Evolutionary conservation across 2,113 vertebrate species (phyloP).

Genomic region (Ariopsis seemanni): DNA sequence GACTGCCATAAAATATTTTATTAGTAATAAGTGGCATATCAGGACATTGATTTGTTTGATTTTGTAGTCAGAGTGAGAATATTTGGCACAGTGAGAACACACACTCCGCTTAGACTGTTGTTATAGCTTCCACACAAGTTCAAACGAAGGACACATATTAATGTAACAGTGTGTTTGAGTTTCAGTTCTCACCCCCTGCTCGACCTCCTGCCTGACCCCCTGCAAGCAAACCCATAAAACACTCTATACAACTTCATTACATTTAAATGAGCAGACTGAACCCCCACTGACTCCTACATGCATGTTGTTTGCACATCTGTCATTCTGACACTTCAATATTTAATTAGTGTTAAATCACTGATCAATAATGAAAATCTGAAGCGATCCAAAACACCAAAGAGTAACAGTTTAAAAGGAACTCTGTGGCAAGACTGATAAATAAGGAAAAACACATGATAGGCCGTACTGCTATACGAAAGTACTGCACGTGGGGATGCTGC

Average conservation of each 20-base stretch:
- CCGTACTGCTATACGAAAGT: not conserved
- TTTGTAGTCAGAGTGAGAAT: not conserved
- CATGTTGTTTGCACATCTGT: not conserved
- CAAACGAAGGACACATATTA: not conserved
- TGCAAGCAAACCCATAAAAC: not conserved
- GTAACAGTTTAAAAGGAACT: not conserved
- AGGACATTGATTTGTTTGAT: not conserved
- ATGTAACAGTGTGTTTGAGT: not conserved
- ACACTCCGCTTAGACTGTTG: not conserved
- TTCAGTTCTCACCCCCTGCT: slow-evolving; percentile 16
- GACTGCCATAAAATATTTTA: not conserved
- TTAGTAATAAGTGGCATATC: not conserved
- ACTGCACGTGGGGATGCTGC: too few species aligned
- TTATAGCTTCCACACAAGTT: not conserved
- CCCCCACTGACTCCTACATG: not conserved
- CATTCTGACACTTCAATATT: slow-evolving; percentile 36
- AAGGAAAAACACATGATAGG: not conserved
- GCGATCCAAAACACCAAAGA: not conserved
- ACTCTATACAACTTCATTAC: slow-evolving; percentile 1
- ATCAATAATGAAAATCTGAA: slow-evolving; percentile 9
- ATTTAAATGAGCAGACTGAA: slow-evolving; percentile 24
- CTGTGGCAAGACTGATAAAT: not conserved
- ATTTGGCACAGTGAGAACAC: not conserved
- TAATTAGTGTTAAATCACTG: slow-evolving; percentile 5
- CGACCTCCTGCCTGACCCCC: slow-evolving; percentile 27